phyloP scores from a whole-genome alignment of 1,140 invertebrate genomes.

The Bombus superbus region DNA sequence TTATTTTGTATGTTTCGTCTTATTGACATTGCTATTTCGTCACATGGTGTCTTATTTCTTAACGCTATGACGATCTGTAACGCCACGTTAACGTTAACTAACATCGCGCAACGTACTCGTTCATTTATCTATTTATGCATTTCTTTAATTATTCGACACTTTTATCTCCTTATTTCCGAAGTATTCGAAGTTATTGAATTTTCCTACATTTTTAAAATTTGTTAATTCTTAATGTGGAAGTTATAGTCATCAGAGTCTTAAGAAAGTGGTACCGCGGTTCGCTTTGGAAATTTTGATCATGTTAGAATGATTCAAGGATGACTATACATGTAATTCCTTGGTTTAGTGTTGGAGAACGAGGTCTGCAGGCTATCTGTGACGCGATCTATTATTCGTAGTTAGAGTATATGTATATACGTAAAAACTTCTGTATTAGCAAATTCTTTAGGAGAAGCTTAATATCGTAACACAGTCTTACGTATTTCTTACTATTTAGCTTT shows the following conservation, averaged over 20 bases:
- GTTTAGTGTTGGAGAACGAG: not conserved
- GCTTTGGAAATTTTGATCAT: not conserved
- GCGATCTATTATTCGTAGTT: not conserved
- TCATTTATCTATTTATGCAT: not conserved
- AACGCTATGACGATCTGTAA: no score
- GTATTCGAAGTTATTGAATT: not conserved
- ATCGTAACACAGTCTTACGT: constrained; percentile 7
- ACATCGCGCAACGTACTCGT: no score
- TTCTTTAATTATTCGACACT: not conserved
- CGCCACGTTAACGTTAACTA: no score
- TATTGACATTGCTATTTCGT: not conserved
- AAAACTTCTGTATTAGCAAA: not conserved
- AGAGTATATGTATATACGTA: not conserved
- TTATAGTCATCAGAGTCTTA: no score
- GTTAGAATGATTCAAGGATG: not conserved
- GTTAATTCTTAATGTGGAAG: no score
- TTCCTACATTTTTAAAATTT: no score
- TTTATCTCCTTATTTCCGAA: not conserved
- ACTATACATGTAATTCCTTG: not conserved
- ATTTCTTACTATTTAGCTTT: constrained; percentile 60
- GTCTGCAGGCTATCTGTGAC: not conserved
- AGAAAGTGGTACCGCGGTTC: not conserved
- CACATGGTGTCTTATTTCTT: not conserved
- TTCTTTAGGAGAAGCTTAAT: not conserved
- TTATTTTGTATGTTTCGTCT: not conserved